Conservation (phyloP, 2,888 invertebrate species). For the Drosophila anomelani region DNA sequence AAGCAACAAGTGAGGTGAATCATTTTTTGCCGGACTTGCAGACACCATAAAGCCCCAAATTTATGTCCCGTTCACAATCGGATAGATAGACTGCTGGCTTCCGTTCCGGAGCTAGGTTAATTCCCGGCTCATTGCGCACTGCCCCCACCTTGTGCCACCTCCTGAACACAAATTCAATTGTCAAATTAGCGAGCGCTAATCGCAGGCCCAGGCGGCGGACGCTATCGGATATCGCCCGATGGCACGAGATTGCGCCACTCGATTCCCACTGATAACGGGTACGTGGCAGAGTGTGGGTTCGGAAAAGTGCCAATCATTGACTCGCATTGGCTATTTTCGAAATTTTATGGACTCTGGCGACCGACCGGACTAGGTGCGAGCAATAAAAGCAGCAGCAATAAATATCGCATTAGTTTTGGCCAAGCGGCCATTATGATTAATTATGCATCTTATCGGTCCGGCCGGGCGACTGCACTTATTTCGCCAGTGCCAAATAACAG, state of each 20-base stretch:
- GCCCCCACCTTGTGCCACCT: constrained; percentile 13
- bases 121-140: constrained; percentile 36
- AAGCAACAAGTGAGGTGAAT: not conserved
- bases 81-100: constrained; percentile 10
- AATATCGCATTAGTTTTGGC: constrained; percentile 8
- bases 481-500: constrained; percentile 40
- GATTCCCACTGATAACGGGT: constrained; percentile 38
- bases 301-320: constrained; percentile 31
- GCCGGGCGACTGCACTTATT: constrained; percentile 35
- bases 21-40: not conserved
- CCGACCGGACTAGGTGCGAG: constrained; percentile 1
- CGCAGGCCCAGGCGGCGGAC: constrained; percentile 7
- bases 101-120: constrained; percentile 40
- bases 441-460: constrained; percentile 56
- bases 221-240: constrained; percentile 28
- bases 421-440: constrained; percentile 49
- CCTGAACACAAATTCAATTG: constrained; percentile 24
- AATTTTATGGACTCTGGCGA: constrained; percentile 28
- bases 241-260: constrained; percentile 24
- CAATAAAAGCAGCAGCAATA: constrained; percentile 40
- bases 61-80: not conserved
- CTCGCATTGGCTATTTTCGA: constrained; percentile 20
- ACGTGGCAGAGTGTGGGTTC: constrained; percentile 27
- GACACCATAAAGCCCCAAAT: not conserved
- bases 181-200: constrained; percentile 51